Evolutionary conservation across 2,888 invertebrate species (phyloP), one percentile per base, ranked within the genome.

Genomic region (Stictocephala bisonia): DNA sequence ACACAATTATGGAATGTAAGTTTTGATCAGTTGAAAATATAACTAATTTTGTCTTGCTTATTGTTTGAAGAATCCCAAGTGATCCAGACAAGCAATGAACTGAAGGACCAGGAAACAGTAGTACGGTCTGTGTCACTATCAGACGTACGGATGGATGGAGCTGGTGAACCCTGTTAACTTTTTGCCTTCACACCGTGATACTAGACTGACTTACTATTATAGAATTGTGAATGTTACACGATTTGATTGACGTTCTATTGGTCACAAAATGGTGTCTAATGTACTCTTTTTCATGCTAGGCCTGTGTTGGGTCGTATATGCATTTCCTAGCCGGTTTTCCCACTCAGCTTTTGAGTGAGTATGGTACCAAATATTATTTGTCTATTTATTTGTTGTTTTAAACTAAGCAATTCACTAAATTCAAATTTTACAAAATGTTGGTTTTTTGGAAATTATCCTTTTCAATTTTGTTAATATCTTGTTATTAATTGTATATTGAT

Each of bases 191-290:
- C 53, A 53, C 60, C 60, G 35, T 60, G 20, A 18, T 60, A 18
- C 60, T 60, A 60, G 60, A 60, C 60, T 60, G 60, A 60, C 35
- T n/a, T n/a, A n/a, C n/a, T n/a, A n/a, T n/a, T n/a, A n/a, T n/a
- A n/a, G n/a, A n/a, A n/a, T n/a, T n/a, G n/a, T n/a, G n/a, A n/a
- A n/a, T n/a, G n/a, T n/a, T n/a, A n/a, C n/a, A n/a, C 35, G 15
- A n/a, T n/a, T n/a, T n/a, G n/a, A n/a, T n/a, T n/a, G n/a, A n/a
- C n/a, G n/a, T n/a, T n/a, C n/a, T n/a, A 60, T 22, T 20, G 22
- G 31, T 60, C 20, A 56, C 26, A 53, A 27, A n/a, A 13, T 29
- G 35, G 27, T 56, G 56, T 29, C 56, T 56, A 31, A 56, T 29
- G 29, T 56, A 56, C 31, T 56, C 29, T 29, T 56, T 29, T 56